Percentiles rank a stretch among this genome's conserved stretches.
Conservation (phyloP, 2,888 invertebrate species). For the Octonoba sinensis region DNA sequence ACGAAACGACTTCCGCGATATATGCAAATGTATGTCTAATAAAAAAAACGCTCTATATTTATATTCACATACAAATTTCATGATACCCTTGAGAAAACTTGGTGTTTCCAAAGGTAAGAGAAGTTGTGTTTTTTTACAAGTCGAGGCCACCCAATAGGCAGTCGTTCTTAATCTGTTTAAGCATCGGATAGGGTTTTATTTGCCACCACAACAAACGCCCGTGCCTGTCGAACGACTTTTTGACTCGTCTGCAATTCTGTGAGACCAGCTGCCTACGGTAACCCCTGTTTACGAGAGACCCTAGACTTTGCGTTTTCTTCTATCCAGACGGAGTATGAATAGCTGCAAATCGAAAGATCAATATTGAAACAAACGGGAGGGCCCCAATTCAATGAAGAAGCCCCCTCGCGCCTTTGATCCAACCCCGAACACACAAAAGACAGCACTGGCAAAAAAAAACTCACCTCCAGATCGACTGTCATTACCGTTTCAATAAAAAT, state of each 20-base stretch:
- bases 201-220: conserved; percentile 61
- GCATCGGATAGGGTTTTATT: conserved; percentile 56
- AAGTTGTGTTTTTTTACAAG: conserved; percentile 27
- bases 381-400: conserved; percentile 20
- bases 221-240: conserved; percentile 42
- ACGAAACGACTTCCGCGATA: no score
- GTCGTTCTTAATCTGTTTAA: conserved; percentile 57
- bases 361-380: conserved; percentile 63
- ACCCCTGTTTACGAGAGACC: conserved; percentile 47
- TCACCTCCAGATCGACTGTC: conserved; percentile 18
- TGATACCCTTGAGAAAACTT: no score
- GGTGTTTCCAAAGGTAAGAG: no score
- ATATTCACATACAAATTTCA: no score
- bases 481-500: conserved; percentile 59
- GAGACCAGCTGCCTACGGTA: conserved; percentile 44
- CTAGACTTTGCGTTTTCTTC: conserved; percentile 46
- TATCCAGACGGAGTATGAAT: conserved; percentile 38
- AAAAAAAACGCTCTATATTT: no score
- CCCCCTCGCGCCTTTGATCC: conserved; percentile 7
- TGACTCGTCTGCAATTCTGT: conserved; percentile 34
- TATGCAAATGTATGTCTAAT: no score
- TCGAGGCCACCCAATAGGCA: conserved; percentile 26
- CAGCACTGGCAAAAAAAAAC: conserved; percentile 27
- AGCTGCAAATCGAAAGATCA: conserved; percentile 50
- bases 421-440: conserved; percentile 21